These are phyloP conservation scores for Myotis lucifugus DNA, from an alignment of 2,113 vertebrate species.

Conservation along the genomic window DNA sequence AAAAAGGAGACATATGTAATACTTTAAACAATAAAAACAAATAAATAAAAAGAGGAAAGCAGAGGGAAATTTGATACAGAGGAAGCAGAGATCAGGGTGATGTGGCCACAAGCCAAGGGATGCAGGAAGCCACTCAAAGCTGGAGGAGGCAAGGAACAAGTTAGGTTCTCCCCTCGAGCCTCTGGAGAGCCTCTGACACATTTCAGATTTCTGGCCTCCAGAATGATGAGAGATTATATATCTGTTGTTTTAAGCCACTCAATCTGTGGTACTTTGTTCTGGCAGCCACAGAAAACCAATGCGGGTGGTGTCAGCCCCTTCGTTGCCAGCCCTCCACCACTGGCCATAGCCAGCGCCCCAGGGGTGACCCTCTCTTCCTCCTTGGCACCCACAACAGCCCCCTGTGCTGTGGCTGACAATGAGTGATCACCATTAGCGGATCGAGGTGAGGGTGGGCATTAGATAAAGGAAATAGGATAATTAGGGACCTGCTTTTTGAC, in stretches of 20 bases:
- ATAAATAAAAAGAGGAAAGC: background rate
- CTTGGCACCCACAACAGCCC: background rate
- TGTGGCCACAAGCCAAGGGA: background rate
- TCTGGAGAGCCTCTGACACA: background rate
- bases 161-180: accelerated
- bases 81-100: background rate
- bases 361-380: background rate
- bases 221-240: background rate
- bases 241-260: background rate
- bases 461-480: background rate
- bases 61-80: too few relatives aligned
- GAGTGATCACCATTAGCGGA: background rate
- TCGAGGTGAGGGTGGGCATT: too few relatives aligned
- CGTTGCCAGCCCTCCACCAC: too few relatives aligned
- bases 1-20: too few relatives aligned
- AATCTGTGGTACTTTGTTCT: background rate
- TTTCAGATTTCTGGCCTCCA: background rate
- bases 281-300: background rate
- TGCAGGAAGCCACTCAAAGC: background rate
- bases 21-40: too few relatives aligned
- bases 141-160: background rate
- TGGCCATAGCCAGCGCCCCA: background rate
- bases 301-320: accelerated
- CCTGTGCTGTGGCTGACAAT: background rate
- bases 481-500: background rate